These are phyloP conservation scores for Noctua comes DNA, from an alignment of 2,888 invertebrate species.

Conservation along the genomic window DNA sequence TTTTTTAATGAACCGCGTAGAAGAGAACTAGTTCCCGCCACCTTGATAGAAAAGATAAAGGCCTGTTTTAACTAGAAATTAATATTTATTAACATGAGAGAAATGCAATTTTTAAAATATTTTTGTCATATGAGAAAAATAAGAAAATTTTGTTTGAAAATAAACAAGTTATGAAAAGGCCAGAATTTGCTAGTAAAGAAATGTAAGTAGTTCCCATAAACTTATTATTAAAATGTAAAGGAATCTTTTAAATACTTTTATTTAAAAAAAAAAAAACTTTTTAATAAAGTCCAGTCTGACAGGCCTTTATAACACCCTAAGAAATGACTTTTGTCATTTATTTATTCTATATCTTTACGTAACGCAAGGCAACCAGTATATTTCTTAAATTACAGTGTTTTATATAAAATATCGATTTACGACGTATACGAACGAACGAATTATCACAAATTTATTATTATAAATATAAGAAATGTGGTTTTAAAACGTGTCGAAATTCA, in stretches of 20 bases:
- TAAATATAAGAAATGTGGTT: constrained; percentile 48
- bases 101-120: constrained; percentile 21
- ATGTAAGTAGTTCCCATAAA: not conserved
- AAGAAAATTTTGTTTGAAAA: not conserved
- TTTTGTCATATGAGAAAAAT: constrained; percentile 24
- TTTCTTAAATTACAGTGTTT: constrained; percentile 69
- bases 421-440: constrained; percentile 78
- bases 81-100: constrained; percentile 4
- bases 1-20: constrained; percentile 53
- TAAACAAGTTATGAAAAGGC: not conserved
- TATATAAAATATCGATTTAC: constrained; percentile 63
- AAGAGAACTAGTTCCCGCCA: constrained; percentile 78
- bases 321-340: constrained; percentile 55
- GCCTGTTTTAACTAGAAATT: constrained; percentile 64
- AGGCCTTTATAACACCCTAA: constrained; percentile 69
- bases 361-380: constrained; percentile 86
- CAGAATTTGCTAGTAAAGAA: not conserved
- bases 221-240: not conserved
- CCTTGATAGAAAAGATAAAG: constrained; percentile 71
- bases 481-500: constrained; percentile 34
- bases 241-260: constrained; percentile 4
- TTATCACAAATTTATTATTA: constrained; percentile 81
- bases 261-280: not conserved
- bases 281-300: constrained; percentile 51
- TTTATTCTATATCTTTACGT: constrained; percentile 78